phyloP scores from a whole-genome alignment of 2,113 vertebrate genomes.

The Urocynchramus pylzowi region DNA sequence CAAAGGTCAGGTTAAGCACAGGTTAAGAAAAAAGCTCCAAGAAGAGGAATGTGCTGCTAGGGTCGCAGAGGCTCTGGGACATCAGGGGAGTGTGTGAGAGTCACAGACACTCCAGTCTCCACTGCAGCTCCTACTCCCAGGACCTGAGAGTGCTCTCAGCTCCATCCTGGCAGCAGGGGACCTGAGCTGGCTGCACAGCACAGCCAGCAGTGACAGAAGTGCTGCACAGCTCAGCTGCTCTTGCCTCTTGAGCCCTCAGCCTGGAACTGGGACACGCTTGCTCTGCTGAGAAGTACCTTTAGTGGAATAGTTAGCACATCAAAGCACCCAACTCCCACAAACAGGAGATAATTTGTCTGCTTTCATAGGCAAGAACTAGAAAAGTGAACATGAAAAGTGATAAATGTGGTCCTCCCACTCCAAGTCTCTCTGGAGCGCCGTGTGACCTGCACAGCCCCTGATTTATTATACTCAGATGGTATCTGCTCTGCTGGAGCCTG shows the following conservation, averaged over 20 bases:
- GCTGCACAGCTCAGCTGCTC: not conserved
- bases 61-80: not conserved
- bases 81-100: not conserved
- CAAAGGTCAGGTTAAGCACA: conserved; percentile 42
- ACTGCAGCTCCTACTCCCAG: not conserved
- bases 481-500: not conserved
- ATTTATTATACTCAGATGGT: not conserved
- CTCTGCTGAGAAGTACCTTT: not conserved
- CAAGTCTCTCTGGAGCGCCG: not conserved
- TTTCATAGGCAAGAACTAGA: not conserved
- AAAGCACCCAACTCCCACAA: not conserved
- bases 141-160: not conserved
- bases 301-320: not conserved
- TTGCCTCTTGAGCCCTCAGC: not conserved
- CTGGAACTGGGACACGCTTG: not conserved
- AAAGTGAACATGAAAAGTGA: not conserved
- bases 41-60: conserved; percentile 27
- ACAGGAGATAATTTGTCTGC: not conserved
- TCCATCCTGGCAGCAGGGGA: not conserved
- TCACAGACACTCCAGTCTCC: not conserved
- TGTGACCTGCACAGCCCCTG: not conserved
- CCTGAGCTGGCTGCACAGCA: not conserved
- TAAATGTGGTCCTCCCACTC: not conserved
- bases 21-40: conserved; percentile 27
- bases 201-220: not conserved